Percentiles rank a stretch among this genome's conserved stretches.
Evolutionary conservation across 2,888 invertebrate species (phyloP).

Genomic region (Drosophila mimica): DNA sequence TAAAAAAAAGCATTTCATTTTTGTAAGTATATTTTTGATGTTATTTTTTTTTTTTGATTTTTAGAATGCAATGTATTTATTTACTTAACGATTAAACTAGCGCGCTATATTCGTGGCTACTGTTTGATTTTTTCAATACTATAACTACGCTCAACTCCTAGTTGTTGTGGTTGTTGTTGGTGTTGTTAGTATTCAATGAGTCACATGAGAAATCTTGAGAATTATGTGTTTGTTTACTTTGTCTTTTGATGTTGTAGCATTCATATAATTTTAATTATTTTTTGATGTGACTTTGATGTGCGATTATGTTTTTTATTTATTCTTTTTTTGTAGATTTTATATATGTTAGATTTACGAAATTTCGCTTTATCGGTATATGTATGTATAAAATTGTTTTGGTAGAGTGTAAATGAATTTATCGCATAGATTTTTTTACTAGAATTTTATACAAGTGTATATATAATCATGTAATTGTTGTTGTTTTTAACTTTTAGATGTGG

Average conservation of each 20-base stretch:
- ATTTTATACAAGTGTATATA: constrained; percentile 64
- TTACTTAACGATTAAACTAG: constrained; percentile 43
- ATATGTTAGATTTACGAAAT: constrained; percentile 48
- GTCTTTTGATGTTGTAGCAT: constrained; percentile 17
- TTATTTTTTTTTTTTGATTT: constrained; percentile 13
- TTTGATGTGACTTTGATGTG: constrained; percentile 52
- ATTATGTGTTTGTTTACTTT: constrained; percentile 7
- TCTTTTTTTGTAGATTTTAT: constrained; percentile 36
- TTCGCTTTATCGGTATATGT: constrained; percentile 51
- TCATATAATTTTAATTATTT: constrained; percentile 8
- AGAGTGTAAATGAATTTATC: constrained; percentile 74
- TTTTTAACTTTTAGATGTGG: constrained; percentile 29
- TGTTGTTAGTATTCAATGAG: constrained; percentile 44
- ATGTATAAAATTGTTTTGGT: constrained; percentile 73
- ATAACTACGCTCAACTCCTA: constrained; percentile 68
- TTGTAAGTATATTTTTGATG: constrained; percentile 36
- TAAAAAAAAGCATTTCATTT: constrained; percentile 67
- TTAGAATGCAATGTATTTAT: constrained; percentile 38
- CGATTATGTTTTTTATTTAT: constrained; percentile 46
- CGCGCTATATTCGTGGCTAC: constrained; percentile 53
- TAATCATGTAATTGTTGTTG: constrained; percentile 39
- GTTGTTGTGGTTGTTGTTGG: constrained; percentile 34
- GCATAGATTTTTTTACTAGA: constrained; percentile 57
- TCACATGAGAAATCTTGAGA: constrained; percentile 75
- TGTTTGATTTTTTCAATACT: constrained; percentile 51